Conservation (phyloP, 2,113 vertebrate species). For the Semicossyphus pulcher region DNA sequence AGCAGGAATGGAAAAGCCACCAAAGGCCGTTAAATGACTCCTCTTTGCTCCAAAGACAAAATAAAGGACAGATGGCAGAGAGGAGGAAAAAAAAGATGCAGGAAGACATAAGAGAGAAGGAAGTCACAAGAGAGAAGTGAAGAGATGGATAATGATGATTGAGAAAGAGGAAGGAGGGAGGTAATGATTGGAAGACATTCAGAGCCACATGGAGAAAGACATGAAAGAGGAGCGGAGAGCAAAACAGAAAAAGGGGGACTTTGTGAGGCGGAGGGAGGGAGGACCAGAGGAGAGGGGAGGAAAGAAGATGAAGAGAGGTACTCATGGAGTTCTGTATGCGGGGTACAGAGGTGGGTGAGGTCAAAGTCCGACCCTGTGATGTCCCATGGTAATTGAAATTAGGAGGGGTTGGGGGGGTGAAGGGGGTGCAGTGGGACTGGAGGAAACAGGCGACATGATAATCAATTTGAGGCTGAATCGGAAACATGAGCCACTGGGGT, state of each 20-base stretch:
- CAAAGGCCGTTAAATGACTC: slow-evolving; percentile 12
- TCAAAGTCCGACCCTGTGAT: slow-evolving; percentile 61
- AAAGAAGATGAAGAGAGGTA: background rate
- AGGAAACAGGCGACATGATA: slow-evolving; percentile 81
- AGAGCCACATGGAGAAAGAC: slow-evolving; percentile 13
- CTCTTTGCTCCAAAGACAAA: slow-evolving; percentile 34
- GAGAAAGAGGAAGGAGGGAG: slow-evolving; percentile 49
- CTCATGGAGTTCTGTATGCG: background rate
- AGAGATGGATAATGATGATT: slow-evolving; percentile 63
- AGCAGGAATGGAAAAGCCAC: slow-evolving; percentile 17
- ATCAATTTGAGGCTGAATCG: slow-evolving; percentile 82
- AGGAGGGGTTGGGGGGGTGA: slow-evolving; percentile 30
- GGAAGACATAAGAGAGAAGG: slow-evolving; percentile 47
- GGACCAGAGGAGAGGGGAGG: background rate
- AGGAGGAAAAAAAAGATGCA: slow-evolving; percentile 33
- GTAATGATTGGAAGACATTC: slow-evolving; percentile 54
- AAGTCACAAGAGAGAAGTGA: slow-evolving; percentile 42
- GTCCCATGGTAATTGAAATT: slow-evolving; percentile 74
- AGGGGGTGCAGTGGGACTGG: slow-evolving; percentile 40
- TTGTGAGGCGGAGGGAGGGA: background rate
- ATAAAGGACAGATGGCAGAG: slow-evolving; percentile 64
- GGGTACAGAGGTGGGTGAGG: slow-evolving; percentile 44
- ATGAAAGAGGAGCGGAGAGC: slow-evolving; percentile 19
- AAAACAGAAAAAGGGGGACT: background rate
- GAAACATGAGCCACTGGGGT: slow-evolving; percentile 76